These are phyloP conservation scores for Scolopax bukidnonensis DNA, from an alignment of 2,797 vertebrate species.

Conservation along the genomic window DNA sequence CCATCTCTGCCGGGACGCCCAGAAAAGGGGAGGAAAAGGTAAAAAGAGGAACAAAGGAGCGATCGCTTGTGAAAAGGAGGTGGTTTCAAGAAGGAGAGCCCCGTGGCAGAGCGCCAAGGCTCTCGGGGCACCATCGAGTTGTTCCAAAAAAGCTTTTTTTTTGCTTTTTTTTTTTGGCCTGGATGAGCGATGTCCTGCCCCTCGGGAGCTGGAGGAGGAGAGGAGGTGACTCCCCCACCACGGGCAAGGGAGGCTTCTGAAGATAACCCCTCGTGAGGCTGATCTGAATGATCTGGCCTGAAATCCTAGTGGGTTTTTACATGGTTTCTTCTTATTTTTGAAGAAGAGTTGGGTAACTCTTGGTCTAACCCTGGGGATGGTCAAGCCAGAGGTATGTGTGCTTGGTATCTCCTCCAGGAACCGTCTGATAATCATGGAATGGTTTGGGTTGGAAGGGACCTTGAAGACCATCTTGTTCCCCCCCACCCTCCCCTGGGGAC, in stretches of 20 bases:
- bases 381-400: rapidly evolving
- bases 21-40: too few species aligned
- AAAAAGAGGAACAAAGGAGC: background rate
- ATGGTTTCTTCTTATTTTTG: rapidly evolving
- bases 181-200: background rate
- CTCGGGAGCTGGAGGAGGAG: background rate
- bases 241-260: too few species aligned
- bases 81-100: background rate
- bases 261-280: background rate
- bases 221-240: background rate
- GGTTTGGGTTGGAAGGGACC: background rate
- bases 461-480: background rate
- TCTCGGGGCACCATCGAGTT: background rate
- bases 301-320: rapidly evolving
- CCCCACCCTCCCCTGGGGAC: background rate
- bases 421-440: background rate
- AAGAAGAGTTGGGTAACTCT: background rate
- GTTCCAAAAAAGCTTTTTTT: background rate
- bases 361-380: background rate
- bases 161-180: background rate
- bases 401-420: background rate
- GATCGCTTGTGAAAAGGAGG: background rate
- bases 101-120: background rate
- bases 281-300: background rate
- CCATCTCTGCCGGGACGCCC: background rate